These are phyloP conservation scores for Acanthopagrus latus DNA, from an alignment of 2,797 vertebrate species.

Conservation along the genomic window DNA sequence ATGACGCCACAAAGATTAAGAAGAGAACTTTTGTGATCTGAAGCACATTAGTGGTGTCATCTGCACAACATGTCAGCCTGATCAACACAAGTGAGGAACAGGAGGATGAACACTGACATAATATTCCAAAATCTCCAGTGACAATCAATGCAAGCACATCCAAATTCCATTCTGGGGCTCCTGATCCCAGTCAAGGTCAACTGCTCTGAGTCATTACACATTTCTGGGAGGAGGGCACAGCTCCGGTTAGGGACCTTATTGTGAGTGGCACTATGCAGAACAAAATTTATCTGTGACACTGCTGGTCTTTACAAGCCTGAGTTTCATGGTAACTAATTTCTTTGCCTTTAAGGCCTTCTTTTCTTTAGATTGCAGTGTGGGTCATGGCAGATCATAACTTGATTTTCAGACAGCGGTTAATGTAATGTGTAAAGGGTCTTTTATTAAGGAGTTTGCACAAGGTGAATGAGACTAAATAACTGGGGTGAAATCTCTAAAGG, in stretches of 20 bases:
- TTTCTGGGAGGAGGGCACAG: conserved; percentile 40
- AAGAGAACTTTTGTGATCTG: conserved; percentile 40
- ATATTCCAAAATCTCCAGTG: conserved; percentile 67
- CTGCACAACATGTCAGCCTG: conserved; percentile 47
- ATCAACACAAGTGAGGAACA: conserved; percentile 55
- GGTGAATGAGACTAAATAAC: conserved; percentile 77
- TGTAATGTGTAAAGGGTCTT: conserved; percentile 77
- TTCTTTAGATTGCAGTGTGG: conserved; percentile 79
- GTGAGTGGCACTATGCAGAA: conserved; percentile 26
- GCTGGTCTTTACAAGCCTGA: conserved; percentile 79
- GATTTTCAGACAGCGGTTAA: conserved; percentile 73
- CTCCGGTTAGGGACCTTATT: conserved; percentile 48
- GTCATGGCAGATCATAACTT: conserved; percentile 75
- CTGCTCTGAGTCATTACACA: conserved; percentile 38
- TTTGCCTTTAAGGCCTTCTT: conserved; percentile 76
- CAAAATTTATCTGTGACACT: conserved; percentile 48
- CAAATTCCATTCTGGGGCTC: conserved; percentile 65
- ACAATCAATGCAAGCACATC: conserved; percentile 73
- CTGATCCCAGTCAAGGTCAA: conserved; percentile 64
- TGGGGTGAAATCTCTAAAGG: conserved; percentile 57
- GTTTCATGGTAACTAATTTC: conserved; percentile 78
- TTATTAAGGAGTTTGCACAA: conserved; percentile 81
- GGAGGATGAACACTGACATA: conserved; percentile 62
- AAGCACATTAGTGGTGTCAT: conserved; percentile 35
- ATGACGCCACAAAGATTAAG: conserved; percentile 28